Evolutionary conservation across 1,140 invertebrate genomes (phyloP).

Genomic region (Laupala kohalensis): DNA sequence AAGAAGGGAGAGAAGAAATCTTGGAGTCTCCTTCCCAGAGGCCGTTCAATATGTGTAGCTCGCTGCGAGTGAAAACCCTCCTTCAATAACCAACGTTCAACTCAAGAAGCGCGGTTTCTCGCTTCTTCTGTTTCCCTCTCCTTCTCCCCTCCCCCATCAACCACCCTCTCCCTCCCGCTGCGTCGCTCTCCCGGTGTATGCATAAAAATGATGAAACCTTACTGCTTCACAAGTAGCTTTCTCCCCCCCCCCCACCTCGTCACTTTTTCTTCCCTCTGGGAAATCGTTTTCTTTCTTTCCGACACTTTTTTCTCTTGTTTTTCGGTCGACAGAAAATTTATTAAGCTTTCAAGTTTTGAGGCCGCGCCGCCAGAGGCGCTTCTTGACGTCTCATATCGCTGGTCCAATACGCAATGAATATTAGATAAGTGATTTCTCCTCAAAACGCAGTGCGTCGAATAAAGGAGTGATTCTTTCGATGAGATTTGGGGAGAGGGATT

Average conservation of each 20-base stretch:
- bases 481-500: neutral
- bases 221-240: neutral
- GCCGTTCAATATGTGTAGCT: neutral
- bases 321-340: neutral
- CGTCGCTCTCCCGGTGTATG: neutral
- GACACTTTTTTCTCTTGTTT: neutral
- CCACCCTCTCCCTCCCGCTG: no score
- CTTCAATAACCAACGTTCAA: neutral
- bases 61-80: no score
- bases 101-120: neutral
- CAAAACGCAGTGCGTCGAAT: neutral
- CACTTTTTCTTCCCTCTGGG: neutral
- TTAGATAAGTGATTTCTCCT: neutral
- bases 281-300: neutral
- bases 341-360: neutral
- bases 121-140: neutral
- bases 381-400: neutral
- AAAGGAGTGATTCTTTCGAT: neutral
- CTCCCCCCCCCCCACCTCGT: neutral
- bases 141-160: no score
- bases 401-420: neutral
- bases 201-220: neutral
- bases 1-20: no score
- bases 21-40: neutral
- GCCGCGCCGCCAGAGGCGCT: no score